These are phyloP conservation scores for Lepus oiostolus DNA, from an alignment of 2,797 vertebrate genomes.

Conservation along the genomic window DNA sequence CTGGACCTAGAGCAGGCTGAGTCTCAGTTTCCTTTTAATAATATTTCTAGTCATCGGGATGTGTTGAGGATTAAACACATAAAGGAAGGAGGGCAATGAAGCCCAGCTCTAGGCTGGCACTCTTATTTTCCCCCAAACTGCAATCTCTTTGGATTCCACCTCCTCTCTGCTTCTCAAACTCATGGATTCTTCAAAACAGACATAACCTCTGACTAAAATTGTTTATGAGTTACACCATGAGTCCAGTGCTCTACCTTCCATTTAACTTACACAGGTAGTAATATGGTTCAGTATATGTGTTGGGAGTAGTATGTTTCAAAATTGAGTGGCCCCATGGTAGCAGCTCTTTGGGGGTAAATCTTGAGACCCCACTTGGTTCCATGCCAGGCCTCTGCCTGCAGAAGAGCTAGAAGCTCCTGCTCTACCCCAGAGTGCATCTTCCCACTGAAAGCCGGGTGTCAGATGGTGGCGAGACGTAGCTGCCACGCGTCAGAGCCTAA, in stretches of 20 bases:
- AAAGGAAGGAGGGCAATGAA: neutral
- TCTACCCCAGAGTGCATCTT: constrained; percentile 35
- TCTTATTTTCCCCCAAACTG: neutral
- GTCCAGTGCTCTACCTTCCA: neutral
- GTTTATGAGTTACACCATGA: neutral
- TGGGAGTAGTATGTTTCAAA: neutral
- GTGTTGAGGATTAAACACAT: neutral
- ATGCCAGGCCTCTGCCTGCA: neutral
- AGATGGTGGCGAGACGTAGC: neutral
- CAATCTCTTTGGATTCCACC: neutral
- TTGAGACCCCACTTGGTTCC: neutral
- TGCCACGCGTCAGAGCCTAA: constrained; percentile 21
- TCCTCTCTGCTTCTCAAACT: constrained; percentile 27
- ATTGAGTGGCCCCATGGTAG: neutral
- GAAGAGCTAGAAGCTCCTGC: constrained; percentile 35
- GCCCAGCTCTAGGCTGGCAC: neutral
- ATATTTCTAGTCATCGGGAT: neutral
- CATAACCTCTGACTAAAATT: neutral
- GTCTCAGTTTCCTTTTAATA: neutral
- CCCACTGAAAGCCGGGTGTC: constrained; percentile 67
- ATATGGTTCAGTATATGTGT: too few species aligned
- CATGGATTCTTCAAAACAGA: neutral
- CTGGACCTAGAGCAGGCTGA: neutral
- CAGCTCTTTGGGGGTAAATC: neutral
- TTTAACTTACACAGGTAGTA: neutral